Evolutionary conservation across 2,113 vertebrate species (phyloP), one percentile per base, ranked within the genome.

Genomic region (Geococcyx californianus): DNA sequence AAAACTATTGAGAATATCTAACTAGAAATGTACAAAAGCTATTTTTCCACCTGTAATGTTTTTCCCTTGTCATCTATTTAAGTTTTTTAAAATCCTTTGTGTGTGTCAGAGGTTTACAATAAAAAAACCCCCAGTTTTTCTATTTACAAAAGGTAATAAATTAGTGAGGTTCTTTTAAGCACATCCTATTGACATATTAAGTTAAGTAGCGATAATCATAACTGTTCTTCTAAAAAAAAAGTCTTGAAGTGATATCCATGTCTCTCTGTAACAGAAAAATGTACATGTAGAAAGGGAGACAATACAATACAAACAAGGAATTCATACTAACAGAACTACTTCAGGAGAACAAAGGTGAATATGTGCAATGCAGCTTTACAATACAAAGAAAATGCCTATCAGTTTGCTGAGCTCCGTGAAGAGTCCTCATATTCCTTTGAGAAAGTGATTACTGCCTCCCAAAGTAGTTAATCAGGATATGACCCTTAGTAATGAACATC

Each of bases 391-490:
- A 94, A 79, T 40, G 73, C 26, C 26, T 28, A 63, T 70, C 70
- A 10, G 69, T 62, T 69, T 70, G 42, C 79, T 16, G 20, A 36
- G 68, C 84, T n/a, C 84, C 59, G 1, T 4, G 26, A 95, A 95
- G 74, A 83, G 90, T 70, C 29, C 80, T 88, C 15, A 0, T 69
- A 67, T 73, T 92, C 82, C 90, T 90, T 36, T 68, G 69, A 94
- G 91, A 84, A 86, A 92, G 91, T 72, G 87, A 90, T 86, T 84
- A 70, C 73, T 25, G 68, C 69, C 91, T 93, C 76, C 63, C 89
- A 78, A 79, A 95, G 80, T 24, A 78, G 93, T 96, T 95, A 95
- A 94, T 97, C 34, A 42, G 94, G 93, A 93, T 85, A n/a, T 12
- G 19, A 40, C 87, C 90, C 92, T 90, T 18, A 13, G 55, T 33